Base-by-base conservation (phyloP, 2,113 vertebrate species). In the Girardinichthys multiradiatus region DNA sequence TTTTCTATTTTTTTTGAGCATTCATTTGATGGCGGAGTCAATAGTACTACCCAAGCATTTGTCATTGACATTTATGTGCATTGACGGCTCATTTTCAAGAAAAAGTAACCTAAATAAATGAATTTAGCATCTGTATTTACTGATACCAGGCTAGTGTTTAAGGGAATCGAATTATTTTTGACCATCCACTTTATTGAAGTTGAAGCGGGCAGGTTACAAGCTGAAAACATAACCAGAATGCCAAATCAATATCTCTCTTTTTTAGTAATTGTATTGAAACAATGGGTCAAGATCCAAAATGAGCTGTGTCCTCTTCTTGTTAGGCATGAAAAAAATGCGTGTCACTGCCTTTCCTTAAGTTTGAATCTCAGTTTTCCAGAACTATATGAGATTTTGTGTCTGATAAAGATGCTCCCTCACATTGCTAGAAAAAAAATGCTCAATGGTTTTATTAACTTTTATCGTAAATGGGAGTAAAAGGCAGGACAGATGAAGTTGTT, bases 221-320 rank as follows among this genome's bases (percentile, higher is more conserved):
- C 61, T 70, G 74, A 84, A 87, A 89, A 81, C 83, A 88, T 76
- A 86, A 81, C 68, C 67, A 26, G 3, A 63, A 72, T 80, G 71
- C 27, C 62, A 77, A 88, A 90, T 88, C 86, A 73, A 88, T 91
- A 82, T 71, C 80, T 71, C 60, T 89, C 71, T 74, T 68, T 51
- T 72, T 70, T 62, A 37, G 70, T 48, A 70, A 61, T 58, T 83
- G 80, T 82, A 68, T 76, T 75, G 48, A 83, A 82, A 60, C 64
- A 21, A 66, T 51, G 59, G 75, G 74, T 87, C 79, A 76, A 61
- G 63, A 64, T 71, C 60, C 39, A 54, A 30, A 72, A 70, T 63
- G 19, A 70, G 60, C 65, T 10, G 27, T 12, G 17, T 74, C 45
- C 29, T 30, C 7, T 65, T 70, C 35, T 57, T 77, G 62, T 31